These are phyloP conservation scores for Salvelinus alpinus DNA, from an alignment of 2,113 vertebrate genomes.

Conservation along the genomic window DNA sequence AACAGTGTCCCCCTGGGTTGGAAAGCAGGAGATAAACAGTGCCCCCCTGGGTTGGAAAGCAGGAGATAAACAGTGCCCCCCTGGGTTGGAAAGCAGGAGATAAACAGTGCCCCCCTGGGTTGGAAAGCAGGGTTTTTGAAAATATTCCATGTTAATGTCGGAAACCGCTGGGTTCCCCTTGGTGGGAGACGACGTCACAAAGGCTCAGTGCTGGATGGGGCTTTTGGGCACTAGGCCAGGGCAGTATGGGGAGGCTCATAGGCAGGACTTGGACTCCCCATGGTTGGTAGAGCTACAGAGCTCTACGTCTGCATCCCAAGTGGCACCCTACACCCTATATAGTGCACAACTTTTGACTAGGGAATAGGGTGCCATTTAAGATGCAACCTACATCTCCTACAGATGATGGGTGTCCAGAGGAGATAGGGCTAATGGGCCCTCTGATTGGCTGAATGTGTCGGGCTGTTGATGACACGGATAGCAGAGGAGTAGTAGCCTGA, in stretches of 20 bases:
- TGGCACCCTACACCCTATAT: too few species aligned
- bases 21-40: too few species aligned
- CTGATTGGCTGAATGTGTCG: slow-evolving; percentile 49
- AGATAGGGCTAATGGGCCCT: slow-evolving; percentile 18
- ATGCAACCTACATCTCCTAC: slow-evolving; percentile 1
- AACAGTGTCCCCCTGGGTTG: too few species aligned
- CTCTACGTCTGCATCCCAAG: too few species aligned
- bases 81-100: too few species aligned
- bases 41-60: too few species aligned
- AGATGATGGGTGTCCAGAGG: slow-evolving; percentile 54
- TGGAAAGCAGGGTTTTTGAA: background rate
- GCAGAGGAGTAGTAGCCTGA: slow-evolving; percentile 18
- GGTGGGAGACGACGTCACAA: slow-evolving; percentile 33
- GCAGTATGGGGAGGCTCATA: slow-evolving; percentile 1
- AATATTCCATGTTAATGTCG: background rate
- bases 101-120: too few species aligned
- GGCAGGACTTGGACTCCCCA: too few species aligned
- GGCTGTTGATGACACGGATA: slow-evolving; percentile 32
- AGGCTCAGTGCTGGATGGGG: background rate
- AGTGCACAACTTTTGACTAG: too few species aligned
- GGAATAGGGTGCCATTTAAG: too few species aligned
- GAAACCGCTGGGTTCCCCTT: slow-evolving; percentile 36
- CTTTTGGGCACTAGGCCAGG: background rate
- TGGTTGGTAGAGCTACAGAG: too few species aligned
- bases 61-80: too few species aligned